Evolutionary conservation across 2,113 vertebrate species (phyloP), one percentile per base, ranked within the genome.

Genomic region (Chitala chitala): DNA sequence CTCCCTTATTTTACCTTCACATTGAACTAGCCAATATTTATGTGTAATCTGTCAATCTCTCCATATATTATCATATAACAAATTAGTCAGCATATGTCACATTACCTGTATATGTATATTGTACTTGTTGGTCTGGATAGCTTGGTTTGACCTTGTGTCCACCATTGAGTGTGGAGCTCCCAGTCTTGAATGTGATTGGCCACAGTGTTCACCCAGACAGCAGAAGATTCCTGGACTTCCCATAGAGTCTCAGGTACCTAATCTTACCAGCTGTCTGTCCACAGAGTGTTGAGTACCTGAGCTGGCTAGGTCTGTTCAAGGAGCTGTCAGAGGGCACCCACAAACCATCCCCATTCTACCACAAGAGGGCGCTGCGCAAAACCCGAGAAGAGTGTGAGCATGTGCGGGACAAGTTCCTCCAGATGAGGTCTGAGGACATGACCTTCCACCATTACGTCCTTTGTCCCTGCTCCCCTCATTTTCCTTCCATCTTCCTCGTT

Each of bases 271-370:
- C 3, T 17, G 22, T 71, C 55, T 80, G 6, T 33, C 50, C 56
- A 68, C 78, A 92, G 90, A 91, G 83, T 59, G 90, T 91, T 15
- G 91, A 92, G 79, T 88, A 91, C 72, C 83, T 92, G 55, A 92
- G 91, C 83, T 92, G 90, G 91, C 79, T 91, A 42, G 91, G 91
- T 1, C 68, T 92, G 42, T 92, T 89, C 72, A 92, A 92, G 76
- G 85, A 92, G 38, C 84, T 91, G 58, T 88, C 89, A 0, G 87
- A 88, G 46, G 82, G 85, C 55, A 85, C 85, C 0, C 84, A 85
- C 75, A 90, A 92, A 66, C 90, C 89, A 1, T 91, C 90, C 0
- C 90, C 90, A 0, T 92, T 92, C 76, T 91, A 92, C 79, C 91
- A 90, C 81, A 90, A 90, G 78, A 86, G 86, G 75, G 80, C 86